Conservation (phyloP, 1,140 invertebrate genomes). For the Brachionus sp. region DNA sequence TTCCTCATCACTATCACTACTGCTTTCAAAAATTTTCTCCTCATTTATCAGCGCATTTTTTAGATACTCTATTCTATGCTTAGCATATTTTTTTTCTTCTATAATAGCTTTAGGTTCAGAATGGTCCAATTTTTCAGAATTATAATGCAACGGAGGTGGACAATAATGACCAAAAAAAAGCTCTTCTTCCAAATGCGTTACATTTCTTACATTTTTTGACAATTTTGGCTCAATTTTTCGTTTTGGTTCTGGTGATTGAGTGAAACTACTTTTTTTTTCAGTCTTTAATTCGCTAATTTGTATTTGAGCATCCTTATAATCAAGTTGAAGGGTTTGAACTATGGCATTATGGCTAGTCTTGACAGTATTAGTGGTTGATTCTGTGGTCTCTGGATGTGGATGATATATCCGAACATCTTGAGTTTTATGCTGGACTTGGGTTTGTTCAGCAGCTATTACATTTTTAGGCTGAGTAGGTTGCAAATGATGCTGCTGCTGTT, state of each 20-base stretch:
- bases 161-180: neutral
- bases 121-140: neutral
- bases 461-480: neutral
- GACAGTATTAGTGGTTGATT: neutral
- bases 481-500: neutral
- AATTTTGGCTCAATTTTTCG: conserved; percentile 5
- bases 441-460: neutral
- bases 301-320: conserved; percentile 20
- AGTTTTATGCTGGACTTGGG: neutral
- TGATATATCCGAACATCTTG: neutral
- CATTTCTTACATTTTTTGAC: neutral
- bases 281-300: conserved; percentile 30
- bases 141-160: conserved; percentile 36
- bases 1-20: neutral
- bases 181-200: neutral
- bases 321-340: conserved; percentile 20
- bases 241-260: conserved; percentile 2
- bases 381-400: neutral
- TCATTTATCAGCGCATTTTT: neutral
- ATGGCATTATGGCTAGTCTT: neutral
- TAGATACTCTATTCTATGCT: conserved; percentile 20
- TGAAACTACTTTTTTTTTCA: neutral
- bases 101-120: neutral
- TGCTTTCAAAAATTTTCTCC: neutral
- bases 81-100: conserved; percentile 12